Percentiles rank a stretch among this genome's conserved stretches.
phyloP scores from a whole-genome alignment of 2,797 vertebrate species.

The Sebastes itinus region DNA sequence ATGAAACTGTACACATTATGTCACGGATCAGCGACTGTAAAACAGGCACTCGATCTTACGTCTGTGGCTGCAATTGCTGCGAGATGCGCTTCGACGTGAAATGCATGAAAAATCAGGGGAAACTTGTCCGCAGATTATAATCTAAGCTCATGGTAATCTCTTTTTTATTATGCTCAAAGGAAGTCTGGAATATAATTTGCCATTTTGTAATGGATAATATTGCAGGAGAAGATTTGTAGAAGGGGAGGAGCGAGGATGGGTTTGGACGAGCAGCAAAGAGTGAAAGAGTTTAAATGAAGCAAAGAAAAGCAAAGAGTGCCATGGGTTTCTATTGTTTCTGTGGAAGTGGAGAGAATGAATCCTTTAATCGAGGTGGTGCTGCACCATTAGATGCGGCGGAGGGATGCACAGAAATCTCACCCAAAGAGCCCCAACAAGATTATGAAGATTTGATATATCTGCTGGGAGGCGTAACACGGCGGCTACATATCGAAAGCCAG shows the following conservation, averaged over 20 bases:
- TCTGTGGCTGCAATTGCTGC: constrained; percentile 20
- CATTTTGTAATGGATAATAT: constrained; percentile 75
- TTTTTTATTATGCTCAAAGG: constrained; percentile 57
- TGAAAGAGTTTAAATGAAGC: constrained; percentile 35
- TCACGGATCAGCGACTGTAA: constrained; percentile 40
- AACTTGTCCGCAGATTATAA: constrained; percentile 65
- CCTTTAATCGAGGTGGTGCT: constrained; percentile 25
- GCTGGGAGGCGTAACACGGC: constrained; percentile 64
- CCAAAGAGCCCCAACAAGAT: constrained; percentile 64
- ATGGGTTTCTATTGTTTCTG: constrained; percentile 38
- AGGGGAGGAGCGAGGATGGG: constrained; percentile 61
- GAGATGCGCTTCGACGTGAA: constrained; percentile 21
- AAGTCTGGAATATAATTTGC: constrained; percentile 68
- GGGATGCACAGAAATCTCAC: constrained; percentile 29
- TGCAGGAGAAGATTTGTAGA: constrained; percentile 51
- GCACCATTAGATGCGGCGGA: constrained; percentile 21
- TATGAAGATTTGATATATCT: constrained; percentile 78
- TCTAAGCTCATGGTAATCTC: constrained; percentile 66
- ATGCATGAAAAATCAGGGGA: constrained; percentile 19
- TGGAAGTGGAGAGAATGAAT: constrained; percentile 27
- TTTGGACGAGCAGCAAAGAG: constrained; percentile 24
- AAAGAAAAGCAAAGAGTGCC: constrained; percentile 17
- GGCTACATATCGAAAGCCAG: constrained; percentile 68
- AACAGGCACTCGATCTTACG: constrained; percentile 35
- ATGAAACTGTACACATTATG: constrained; percentile 43